phyloP scores from a whole-genome alignment of 2,797 vertebrate species.

The Pelodytes ibericus region DNA sequence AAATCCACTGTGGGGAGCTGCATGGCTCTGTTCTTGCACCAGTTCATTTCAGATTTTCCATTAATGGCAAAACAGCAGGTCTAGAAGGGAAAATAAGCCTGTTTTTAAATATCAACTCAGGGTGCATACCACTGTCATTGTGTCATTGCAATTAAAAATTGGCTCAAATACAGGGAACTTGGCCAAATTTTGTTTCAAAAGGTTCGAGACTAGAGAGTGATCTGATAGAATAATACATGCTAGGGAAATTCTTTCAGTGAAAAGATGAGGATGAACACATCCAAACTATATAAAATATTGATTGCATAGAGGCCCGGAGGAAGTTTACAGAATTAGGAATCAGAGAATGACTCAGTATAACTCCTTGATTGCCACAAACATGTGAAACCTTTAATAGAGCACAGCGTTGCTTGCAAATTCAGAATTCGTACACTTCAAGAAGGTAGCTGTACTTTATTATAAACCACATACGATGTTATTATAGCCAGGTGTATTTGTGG shows the following conservation, averaged over 20 bases:
- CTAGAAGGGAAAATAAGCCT: conserved; percentile 19
- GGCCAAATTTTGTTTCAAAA: conserved; percentile 32
- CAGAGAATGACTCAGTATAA: not conserved
- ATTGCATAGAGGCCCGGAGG: not conserved
- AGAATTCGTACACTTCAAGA: too few relatives aligned
- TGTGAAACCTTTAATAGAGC: too few relatives aligned
- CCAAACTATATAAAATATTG: conserved; percentile 11
- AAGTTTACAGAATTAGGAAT: not conserved
- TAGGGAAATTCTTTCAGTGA: not conserved
- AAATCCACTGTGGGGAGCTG: conserved; percentile 27
- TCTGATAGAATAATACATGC: conserved; percentile 29
- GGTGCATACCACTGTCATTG: conserved; percentile 18
- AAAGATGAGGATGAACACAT: conserved; percentile 1
- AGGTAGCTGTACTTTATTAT: too few relatives aligned
- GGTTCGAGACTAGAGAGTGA: conserved; percentile 4
- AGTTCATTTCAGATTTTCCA: conserved; percentile 6
- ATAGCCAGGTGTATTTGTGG: too few relatives aligned
- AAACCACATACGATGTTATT: too few relatives aligned
- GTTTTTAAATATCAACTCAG: conserved; percentile 16
- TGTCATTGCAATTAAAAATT: conserved; percentile 23
- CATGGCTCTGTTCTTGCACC: conserved; percentile 16
- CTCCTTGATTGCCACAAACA: too few relatives aligned
- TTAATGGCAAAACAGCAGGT: conserved; percentile 21
- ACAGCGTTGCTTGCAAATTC: too few relatives aligned
- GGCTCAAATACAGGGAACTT: conserved; percentile 25